Evolutionary conservation across 2,797 vertebrate genomes (phyloP).

Genomic region (Argyrosomus regius): DNA sequence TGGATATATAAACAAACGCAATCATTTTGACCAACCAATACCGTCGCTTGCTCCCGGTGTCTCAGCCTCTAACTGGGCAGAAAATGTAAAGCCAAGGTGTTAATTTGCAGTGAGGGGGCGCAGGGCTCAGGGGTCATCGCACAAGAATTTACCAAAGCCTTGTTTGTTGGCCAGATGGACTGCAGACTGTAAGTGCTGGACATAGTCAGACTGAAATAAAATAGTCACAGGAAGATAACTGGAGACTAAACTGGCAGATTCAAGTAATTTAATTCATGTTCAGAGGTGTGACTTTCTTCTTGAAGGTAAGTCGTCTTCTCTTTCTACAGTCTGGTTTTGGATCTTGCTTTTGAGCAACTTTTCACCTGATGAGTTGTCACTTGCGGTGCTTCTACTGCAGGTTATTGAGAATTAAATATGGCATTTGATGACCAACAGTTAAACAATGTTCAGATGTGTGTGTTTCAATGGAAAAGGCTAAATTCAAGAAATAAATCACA

Average conservation of each 20-base stretch:
- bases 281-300: background rate
- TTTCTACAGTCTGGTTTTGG: background rate
- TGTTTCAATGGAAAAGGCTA: background rate
- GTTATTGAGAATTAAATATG: background rate
- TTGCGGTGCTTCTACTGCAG: background rate
- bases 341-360: background rate
- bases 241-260: background rate
- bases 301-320: constrained; percentile 47
- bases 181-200: constrained; percentile 5
- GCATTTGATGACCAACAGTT: background rate
- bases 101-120: constrained; percentile 67
- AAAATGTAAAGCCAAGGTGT: constrained; percentile 80
- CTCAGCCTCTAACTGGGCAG: constrained; percentile 14
- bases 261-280: background rate
- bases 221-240: background rate
- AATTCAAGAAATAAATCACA: background rate
- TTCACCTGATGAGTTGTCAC: background rate
- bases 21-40: background rate
- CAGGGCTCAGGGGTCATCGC: constrained; percentile 65
- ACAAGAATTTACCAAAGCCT: constrained; percentile 79
- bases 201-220: constrained; percentile 7
- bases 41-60: background rate
- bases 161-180: constrained; percentile 48
- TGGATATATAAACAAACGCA: background rate
- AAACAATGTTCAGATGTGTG: background rate